Base-by-base conservation (phyloP, 1,140 invertebrate species). In the Aricia agestis region DNA sequence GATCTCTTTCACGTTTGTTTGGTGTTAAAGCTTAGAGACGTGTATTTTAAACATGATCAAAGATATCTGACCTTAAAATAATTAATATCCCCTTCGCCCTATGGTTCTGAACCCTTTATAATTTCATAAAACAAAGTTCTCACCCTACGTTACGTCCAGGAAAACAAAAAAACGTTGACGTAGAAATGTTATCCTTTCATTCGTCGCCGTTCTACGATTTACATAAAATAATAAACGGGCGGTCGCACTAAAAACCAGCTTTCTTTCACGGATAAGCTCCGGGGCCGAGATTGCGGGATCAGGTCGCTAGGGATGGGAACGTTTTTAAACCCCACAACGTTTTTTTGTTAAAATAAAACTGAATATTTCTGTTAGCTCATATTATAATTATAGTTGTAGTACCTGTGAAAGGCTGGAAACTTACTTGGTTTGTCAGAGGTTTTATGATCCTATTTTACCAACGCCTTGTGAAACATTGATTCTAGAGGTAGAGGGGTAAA, bases 141-240 rank as follows among this genome's bases (percentile, higher is more conserved):
- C 45, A 52, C 45, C 45, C 45, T 52, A 15, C 13, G 45, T 9
- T 52, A 11, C 45, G 13, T 52, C 13, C 11, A 45, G 42, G 45
- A 52, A 52, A 52, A 52, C 45, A 52, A 52, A 52, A 52, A 52
- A 52, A 52, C 9, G 45, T 52, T 9, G 45, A 67, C 41, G 72
- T 73, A 59, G 67, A 69, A 69, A 72, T 86, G 82, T 86, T 86
- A 84, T 86, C 79, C 73, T 86, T 85, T 71, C 83, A 85, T 85
- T 73, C 79, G 72, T 74, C 70, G 74, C 72, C 63, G 79, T 76
- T 79, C 81, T 81, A 81, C 77, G 76, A 85, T 87, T 85, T 84
- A 81, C 82, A 86, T 85, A 87, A 85, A 85, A 87, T 86, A 87
- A 87, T 86, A 87, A 85, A 84, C 78, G 78, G 75, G 71, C 71